Percentiles rank a stretch among this genome's conserved stretches.
phyloP scores from a whole-genome alignment of 2,113 vertebrate genomes.

The Miniopterus natalensis region DNA sequence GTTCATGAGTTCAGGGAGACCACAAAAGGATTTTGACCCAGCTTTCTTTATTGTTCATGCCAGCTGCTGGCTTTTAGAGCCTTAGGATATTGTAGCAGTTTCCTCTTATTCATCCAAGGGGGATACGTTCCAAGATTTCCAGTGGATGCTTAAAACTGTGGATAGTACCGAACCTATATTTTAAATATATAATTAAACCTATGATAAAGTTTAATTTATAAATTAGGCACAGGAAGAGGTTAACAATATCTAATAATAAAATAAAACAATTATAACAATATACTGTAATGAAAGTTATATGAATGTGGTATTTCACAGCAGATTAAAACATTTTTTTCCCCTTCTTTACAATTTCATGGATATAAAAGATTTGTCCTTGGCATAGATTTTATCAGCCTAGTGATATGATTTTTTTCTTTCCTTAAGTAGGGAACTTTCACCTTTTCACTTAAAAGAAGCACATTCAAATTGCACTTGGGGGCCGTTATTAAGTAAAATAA shows the following conservation, averaged over 20 bases:
- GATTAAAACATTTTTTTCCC: neutral
- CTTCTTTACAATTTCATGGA: neutral
- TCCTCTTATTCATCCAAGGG: too few relatives aligned
- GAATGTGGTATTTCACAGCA: neutral
- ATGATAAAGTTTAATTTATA: neutral
- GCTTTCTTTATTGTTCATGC: conserved; percentile 40
- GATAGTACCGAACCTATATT: neutral
- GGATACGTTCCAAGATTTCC: neutral
- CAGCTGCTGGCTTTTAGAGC: neutral
- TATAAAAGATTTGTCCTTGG: neutral
- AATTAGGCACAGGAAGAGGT: neutral
- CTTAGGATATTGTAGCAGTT: neutral
- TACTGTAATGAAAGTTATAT: neutral
- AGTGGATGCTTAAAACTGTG: neutral
- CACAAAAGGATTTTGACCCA: conserved; percentile 8
- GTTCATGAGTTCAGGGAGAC: conserved; percentile 32
- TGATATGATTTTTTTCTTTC: neutral
- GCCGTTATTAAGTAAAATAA: neutral
- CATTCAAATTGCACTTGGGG: neutral
- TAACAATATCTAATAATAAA: neutral
- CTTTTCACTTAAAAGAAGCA: neutral
- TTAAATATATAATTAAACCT: neutral
- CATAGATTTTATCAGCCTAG: neutral
- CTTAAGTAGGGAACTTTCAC: neutral
- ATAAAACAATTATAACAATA: neutral